A percentile compares a stretch with the other conserved stretches of the same genome.
phyloP scores from a whole-genome alignment of 2,113 vertebrate genomes.

The Burhinus oedicnemus region DNA sequence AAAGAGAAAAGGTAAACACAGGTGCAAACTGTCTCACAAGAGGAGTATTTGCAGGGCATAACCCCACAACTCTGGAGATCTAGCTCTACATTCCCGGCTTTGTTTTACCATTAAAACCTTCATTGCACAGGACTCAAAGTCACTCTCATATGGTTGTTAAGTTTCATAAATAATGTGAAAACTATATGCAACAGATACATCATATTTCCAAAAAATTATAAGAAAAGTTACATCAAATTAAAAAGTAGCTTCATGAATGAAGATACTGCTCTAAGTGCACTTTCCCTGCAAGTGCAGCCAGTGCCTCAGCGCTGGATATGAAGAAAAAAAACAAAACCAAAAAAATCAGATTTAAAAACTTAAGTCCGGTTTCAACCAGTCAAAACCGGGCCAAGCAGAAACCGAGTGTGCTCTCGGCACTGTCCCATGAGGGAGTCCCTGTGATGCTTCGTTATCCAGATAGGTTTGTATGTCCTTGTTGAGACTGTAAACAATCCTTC shows the following conservation, averaged over 20 bases:
- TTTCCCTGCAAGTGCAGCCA: slow-evolving; percentile 92
- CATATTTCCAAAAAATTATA: slow-evolving; percentile 72
- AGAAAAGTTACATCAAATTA: slow-evolving; percentile 88
- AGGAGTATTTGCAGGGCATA: slow-evolving; percentile 63
- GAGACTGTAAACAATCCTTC: slow-evolving; percentile 92
- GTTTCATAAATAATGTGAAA: slow-evolving; percentile 89
- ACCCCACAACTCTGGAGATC: slow-evolving; percentile 52
- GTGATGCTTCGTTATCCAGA: slow-evolving; percentile 70
- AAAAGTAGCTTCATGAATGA: slow-evolving; percentile 87
- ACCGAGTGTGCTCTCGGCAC: slow-evolving; percentile 64
- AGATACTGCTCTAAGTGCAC: slow-evolving; percentile 87
- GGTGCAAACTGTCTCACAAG: slow-evolving; percentile 55
- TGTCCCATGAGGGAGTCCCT: slow-evolving; percentile 78
- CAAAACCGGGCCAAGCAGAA: slow-evolving; percentile 82
- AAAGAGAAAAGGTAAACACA: slow-evolving; percentile 58
- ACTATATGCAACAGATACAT: slow-evolving; percentile 79
- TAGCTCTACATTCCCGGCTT: slow-evolving; percentile 56
- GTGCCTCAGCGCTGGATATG: slow-evolving; percentile 80
- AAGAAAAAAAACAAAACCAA: slow-evolving; percentile 60
- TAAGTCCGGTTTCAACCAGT: slow-evolving; percentile 85
- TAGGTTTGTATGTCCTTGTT: slow-evolving; percentile 84
- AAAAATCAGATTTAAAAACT: slow-evolving; percentile 75
- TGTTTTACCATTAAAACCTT: slow-evolving; percentile 74
- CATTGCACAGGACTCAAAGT: slow-evolving; percentile 78
- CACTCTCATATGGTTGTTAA: slow-evolving; percentile 77